Percentiles rank a stretch among this genome's conserved stretches.
phyloP scores from a whole-genome alignment of 1,140 invertebrate genomes.

The Maniola jurtina region DNA sequence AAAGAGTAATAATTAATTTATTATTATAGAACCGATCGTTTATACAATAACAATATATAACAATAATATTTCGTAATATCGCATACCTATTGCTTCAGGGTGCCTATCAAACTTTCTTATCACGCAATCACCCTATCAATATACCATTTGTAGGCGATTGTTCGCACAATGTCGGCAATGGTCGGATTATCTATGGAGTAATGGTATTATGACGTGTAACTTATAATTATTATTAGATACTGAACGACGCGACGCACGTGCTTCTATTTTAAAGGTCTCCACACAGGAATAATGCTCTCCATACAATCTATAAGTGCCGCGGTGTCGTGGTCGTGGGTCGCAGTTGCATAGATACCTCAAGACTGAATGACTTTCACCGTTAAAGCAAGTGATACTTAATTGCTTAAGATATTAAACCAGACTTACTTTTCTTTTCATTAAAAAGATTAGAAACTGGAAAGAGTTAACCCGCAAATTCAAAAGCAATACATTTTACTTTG shows the following conservation, averaged over 20 bases:
- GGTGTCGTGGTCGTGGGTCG: no score
- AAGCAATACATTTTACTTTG: neutral
- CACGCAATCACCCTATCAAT: neutral
- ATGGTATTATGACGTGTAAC: neutral
- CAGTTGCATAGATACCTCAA: no score
- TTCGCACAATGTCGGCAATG: conserved; percentile 4
- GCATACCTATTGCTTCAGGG: neutral
- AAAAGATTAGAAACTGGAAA: neutral
- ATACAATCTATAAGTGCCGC: no score
- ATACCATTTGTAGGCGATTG: neutral
- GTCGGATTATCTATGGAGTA: neutral
- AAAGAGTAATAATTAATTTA: no score
- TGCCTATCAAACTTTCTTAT: conserved; percentile 2
- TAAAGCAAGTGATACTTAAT: no score
- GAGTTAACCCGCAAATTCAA: neutral
- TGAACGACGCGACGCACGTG: conserved; percentile 38
- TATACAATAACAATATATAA: neutral
- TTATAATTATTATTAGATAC: conserved; percentile 32
- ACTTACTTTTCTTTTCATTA: no score
- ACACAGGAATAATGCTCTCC: no score
- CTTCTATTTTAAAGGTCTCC: neutral
- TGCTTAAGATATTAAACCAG: no score
- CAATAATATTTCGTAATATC: neutral
- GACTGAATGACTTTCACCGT: no score
- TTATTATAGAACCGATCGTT: neutral